Evolutionary conservation across 1,140 invertebrate species (phyloP), one percentile per base, ranked within the genome.

Genomic region (Zaprionus lachaisei): DNA sequence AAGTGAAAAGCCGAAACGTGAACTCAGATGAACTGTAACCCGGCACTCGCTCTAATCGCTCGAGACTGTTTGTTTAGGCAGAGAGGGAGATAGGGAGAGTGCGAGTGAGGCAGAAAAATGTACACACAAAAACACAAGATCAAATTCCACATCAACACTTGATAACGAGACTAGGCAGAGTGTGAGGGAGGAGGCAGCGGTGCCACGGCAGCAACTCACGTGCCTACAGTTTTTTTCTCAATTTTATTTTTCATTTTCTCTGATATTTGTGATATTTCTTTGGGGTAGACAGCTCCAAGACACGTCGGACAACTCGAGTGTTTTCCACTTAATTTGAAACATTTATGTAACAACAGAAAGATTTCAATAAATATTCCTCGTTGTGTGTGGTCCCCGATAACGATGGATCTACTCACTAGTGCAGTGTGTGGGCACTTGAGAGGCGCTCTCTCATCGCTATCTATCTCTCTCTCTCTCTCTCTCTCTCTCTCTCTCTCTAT

Each of bases 111-210:
- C 24, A 15, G 54, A 56, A 69, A 64, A 66, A 57, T 62, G 28
- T 62, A 56, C 24, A 38, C 28, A 34, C 31, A 34, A 57, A 64
- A 76, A 72, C 57, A 56, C n/a, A 55, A 76, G 84, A 89, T 89
- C 84, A 90, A 84, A 90, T 89, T 89, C 84, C 85, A 89, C 84
- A 83, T 83, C 78, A 81, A 87, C 84, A 87, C 83, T 65, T 60
- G 83, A 72, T 78, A 78, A 67, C 67, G 55, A 47, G 56, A 55
- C 41, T 51, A 78, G 9, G 12, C 5, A 38, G 34, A 38, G 28
- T 3, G 31, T 3, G n/a, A 4, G 57, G 14, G 17, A n/a, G 15
- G 15, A 44, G 41, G 41, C 2, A 11, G 31, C 9, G 14, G 38
- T n/a, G 12, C 4, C 14, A 41, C 38, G 14, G 15, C 38, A 34